Evolutionary conservation across 2,797 vertebrate species (phyloP), one percentile per base, ranked within the genome.

Genomic region (Hydrolagus colliei): DNA sequence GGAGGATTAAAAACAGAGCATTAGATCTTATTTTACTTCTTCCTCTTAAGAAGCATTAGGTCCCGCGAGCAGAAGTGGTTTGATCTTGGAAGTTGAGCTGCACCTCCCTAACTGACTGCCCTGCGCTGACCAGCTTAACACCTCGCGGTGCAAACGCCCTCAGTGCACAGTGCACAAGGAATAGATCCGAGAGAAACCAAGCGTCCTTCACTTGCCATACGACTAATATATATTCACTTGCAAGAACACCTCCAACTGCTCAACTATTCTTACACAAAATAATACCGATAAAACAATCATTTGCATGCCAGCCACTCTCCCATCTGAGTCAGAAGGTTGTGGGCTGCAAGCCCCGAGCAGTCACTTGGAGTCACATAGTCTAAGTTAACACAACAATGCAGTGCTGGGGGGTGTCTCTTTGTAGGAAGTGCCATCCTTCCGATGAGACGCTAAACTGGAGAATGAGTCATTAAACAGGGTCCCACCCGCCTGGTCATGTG

Each of bases 171-270:
- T 32, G n/a, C 78, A 20, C 63, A 52, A 52, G 32, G 18, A 84
- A 52, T 3, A 20, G 14, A 71, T 32, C 27, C 79, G 63, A 32
- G 63, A 16, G 68, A 71, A 82, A 63, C 35, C 35, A 82, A 82
- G 61, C 79, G 63, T 67, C 79, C 2, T 35, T 27, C 32, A 84
- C 63, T 71, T 27, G 65, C 65, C n/a, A 68, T 63, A 71, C 32
- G 79, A 27, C 79, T 84, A 65, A 71, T 63, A 84, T 65, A 82
- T 35, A 84, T 84, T 71, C 27, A 16, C 68, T 27, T 67, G 62
- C 68, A 71, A 41, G 16, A 67, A 84, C 79, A 84, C 79, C 79
- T 71, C 79, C 79, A 84, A 84, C 79, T 35, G 65, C 27, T 32
- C 27, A 67, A 71, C 68, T 32, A 41, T 84, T 71, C 63, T 68